Base-by-base conservation (phyloP, 2,113 vertebrate genomes). In the Coregonus clupeaformis region DNA sequence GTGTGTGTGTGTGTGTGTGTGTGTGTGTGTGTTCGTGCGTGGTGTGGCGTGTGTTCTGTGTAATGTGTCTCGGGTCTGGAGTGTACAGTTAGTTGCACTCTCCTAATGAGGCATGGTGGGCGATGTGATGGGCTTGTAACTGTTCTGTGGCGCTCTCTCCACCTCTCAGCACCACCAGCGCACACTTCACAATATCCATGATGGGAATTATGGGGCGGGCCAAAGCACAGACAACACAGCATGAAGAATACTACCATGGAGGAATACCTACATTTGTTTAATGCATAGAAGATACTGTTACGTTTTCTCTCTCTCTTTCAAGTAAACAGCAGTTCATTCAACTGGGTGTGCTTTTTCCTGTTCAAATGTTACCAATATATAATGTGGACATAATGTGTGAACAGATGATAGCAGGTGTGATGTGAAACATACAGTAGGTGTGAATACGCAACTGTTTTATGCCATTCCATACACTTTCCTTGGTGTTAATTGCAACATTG, bases 121-220 rank as follows among this genome's bases (percentile, higher is more conserved):
- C 47, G 71, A n/a, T 69, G 49, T 75, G 68, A 84, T 79, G 60
- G 68, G 66, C 73, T 72, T 72, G 71, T 55, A 72, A 71, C n/a
- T 79, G 71, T 77, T 77, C 82, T 67, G 72, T 73, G 76, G 72
- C 67, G 65, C 42, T 52, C 76, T 72, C 71, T 67, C 71, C 30
- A 24, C 69, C 68, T 67, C 74, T 49, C 63, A 71, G 69, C 68
- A 76, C 42, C 81, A 71, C 45, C 30, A 62, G 59, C 69, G 72
- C 76, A 69, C 20, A 65, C 81, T 60, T 67, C 59, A 62, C 72
- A 72, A 75, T 36, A 73, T 78, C 55, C 52, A 22, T 29, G 1
- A 29, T 71, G 70, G 63, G 66, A 72, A 68, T 78, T 72, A 65
- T 42, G 6, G 16, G 16, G 63, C 14, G 18, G 7, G 30, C 14